These are phyloP conservation scores for Charina bottae DNA, from an alignment of 2,113 vertebrate species.

Conservation along the genomic window DNA sequence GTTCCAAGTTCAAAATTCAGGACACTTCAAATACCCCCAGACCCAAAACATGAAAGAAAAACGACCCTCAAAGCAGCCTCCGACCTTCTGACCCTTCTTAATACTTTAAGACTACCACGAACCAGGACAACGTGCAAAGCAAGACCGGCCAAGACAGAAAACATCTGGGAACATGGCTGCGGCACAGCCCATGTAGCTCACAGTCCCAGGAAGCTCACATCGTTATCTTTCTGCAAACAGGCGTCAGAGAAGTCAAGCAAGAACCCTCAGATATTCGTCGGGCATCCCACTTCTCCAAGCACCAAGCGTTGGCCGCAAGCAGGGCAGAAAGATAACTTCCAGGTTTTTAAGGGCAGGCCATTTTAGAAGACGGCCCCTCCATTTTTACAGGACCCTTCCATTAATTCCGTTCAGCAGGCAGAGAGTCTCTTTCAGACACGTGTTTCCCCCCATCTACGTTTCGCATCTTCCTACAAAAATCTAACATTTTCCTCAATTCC, in stretches of 20 bases:
- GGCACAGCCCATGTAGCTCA: background rate
- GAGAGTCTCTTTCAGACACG: no score
- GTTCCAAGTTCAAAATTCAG: no score
- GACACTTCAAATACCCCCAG: background rate
- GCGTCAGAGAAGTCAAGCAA: background rate
- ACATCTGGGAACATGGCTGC: background rate
- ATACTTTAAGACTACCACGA: background rate
- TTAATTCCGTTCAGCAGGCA: no score
- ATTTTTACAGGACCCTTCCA: background rate
- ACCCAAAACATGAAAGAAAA: background rate
- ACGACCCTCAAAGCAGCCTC: background rate
- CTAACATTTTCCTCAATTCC: no score
- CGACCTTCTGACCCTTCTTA: background rate
- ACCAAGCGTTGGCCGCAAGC: background rate
- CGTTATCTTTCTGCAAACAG: background rate
- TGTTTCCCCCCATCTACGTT: background rate
- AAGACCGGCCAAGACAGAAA: background rate
- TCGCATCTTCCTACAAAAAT: background rate
- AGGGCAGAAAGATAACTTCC: background rate
- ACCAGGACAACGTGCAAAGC: background rate
- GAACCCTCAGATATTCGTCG: background rate
- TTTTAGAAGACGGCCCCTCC: background rate
- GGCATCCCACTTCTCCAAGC: background rate
- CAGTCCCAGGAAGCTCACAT: background rate
- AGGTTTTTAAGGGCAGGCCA: background rate